Base-by-base conservation (phyloP, 2,888 invertebrate species). In the Nymphalis urticae region DNA sequence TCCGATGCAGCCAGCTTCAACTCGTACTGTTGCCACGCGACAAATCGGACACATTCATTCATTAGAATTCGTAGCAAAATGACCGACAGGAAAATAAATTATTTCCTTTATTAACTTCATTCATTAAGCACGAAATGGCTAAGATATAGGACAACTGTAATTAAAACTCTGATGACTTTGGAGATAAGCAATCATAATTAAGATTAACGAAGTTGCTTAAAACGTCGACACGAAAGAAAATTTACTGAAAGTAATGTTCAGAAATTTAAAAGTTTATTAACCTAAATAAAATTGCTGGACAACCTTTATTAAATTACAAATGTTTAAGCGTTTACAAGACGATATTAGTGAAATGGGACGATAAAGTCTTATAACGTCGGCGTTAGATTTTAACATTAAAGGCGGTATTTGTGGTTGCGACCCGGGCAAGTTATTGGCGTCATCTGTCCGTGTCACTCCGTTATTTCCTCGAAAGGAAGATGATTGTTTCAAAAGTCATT, bases 1-100 rank as follows among this genome's bases (percentile, higher is more conserved):
- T 98, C 97, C 74, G 98, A 98, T 66, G 98, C 98, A 71, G 98
- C 98, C 91, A 98, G 94, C 86, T 97, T 96, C 87, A 98, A 94
- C 93, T 98, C 98, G 93, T 98, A 98, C 97, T 98, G 93, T 77
- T 80, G 78, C 80, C 80, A 80, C 82, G 73, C 74, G 78, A 76
- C 71, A 73, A 74, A 68, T 71, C 48, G 54, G n/a, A 66, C 17
- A 64, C 36, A 64, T 63, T 24, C 36, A 62, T 58, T 24, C 61
- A 56, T 62, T 58, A 66, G 32, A 71, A 65, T 54, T 63, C 21
- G 50, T 67, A 60, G 64, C 24, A 32, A 53, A 61, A 65, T 16
- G 50, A 54, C 56, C 54, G 24, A 64, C 27, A 8, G 27, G 51
- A 16, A 42, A 19, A 50, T 42, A 42, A 42, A 42, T 42, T 13